These are phyloP conservation scores for Teleopsis dalmanni DNA, from an alignment of 1,140 invertebrate species.

Conservation along the genomic window DNA sequence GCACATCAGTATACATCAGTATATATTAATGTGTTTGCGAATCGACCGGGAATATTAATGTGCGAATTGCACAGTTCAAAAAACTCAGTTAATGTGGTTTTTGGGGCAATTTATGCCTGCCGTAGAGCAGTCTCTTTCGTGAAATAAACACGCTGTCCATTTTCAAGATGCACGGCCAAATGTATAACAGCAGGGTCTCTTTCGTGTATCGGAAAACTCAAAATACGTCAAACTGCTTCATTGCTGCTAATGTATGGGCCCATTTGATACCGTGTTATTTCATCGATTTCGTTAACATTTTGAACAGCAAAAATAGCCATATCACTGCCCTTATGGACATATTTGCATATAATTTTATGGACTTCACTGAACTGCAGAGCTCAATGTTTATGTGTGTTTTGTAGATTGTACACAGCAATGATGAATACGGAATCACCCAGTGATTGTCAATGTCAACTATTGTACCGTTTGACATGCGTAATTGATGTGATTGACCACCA, in stretches of 20 bases:
- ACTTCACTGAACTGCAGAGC: constrained; percentile 39
- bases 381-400: constrained; percentile 47
- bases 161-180: constrained; percentile 38
- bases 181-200: background rate
- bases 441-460: constrained; percentile 11
- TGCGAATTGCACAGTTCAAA: constrained; percentile 32
- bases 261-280: constrained; percentile 21
- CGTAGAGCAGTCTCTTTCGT: constrained; percentile 17
- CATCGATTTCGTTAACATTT: constrained; percentile 21
- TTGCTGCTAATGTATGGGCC: constrained; percentile 44
- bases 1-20: constrained; percentile 43
- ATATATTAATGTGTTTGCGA: constrained; percentile 43
- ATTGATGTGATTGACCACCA: constrained; percentile 19
- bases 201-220: constrained; percentile 35
- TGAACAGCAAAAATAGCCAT: constrained; percentile 29
- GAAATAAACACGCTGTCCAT: constrained; percentile 40
- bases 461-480: constrained; percentile 17
- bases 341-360: constrained; percentile 44
- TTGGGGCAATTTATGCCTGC: constrained; percentile 13
- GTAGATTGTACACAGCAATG: constrained; percentile 13
- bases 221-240: constrained; percentile 45
- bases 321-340: constrained; percentile 43
- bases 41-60: constrained; percentile 34
- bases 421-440: constrained; percentile 14
- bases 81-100: constrained; percentile 38